Conservation (phyloP, 2,888 invertebrate genomes). For the Erebia palarica region DNA sequence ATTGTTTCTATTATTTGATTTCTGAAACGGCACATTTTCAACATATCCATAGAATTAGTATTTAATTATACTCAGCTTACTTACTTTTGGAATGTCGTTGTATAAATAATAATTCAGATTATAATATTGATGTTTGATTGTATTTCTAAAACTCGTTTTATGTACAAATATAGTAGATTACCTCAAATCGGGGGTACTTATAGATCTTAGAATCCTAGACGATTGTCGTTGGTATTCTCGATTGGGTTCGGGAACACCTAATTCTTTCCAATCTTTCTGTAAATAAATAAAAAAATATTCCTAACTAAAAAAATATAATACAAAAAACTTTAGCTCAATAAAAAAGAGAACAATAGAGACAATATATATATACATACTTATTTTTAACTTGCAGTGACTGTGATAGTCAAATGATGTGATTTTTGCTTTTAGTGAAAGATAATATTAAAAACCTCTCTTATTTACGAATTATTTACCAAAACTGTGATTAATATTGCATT, state of each 20-base stretch:
- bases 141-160: background rate
- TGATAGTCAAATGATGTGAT: background rate
- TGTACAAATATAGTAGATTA: background rate
- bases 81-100: background rate
- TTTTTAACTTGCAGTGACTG: too few relatives aligned
- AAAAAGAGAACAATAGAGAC: background rate
- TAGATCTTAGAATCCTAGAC: conserved; percentile 40
- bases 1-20: too few relatives aligned
- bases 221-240: conserved; percentile 37
- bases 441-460: background rate
- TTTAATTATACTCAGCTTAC: background rate
- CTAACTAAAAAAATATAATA: background rate
- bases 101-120: background rate
- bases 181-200: conserved; percentile 41
- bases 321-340: background rate
- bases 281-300: conserved; percentile 31
- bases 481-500: conserved; percentile 24
- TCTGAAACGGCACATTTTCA: background rate
- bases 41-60: background rate
- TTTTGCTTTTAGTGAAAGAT: background rate
- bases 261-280: conserved; percentile 74
- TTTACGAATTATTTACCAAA: background rate
- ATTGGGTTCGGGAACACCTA: conserved; percentile 68
- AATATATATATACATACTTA: too few relatives aligned
- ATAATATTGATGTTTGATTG: background rate